phyloP scores from a whole-genome alignment of 2,113 vertebrate genomes.

The Monarcha castaneiventris region DNA sequence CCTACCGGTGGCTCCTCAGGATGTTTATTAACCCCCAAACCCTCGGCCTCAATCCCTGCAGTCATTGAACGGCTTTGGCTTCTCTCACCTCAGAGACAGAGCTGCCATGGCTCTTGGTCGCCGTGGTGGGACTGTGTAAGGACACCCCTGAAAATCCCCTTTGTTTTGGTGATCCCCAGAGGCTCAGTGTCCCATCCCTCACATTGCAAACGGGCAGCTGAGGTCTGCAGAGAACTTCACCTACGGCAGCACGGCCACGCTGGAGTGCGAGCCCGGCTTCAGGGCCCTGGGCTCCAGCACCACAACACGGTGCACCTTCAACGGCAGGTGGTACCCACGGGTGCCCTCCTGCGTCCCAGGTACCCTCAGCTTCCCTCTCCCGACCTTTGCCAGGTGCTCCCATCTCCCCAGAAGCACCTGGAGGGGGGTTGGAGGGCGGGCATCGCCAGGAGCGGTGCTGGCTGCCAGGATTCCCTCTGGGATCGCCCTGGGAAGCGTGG shows the following conservation, averaged over 20 bases:
- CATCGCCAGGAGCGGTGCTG: accelerated
- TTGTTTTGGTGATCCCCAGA: not conserved
- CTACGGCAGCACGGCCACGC: not conserved
- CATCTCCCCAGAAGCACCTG: accelerated
- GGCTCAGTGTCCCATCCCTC: not conserved
- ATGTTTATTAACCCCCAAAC: not conserved
- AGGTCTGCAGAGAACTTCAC: not conserved
- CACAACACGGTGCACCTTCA: not conserved
- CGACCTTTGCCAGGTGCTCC: accelerated
- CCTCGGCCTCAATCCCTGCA: accelerated
- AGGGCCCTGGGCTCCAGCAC: accelerated
- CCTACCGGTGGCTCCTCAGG: accelerated
- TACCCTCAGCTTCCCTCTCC: not conserved
- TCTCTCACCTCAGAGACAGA: not conserved
- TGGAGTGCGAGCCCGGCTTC: not conserved
- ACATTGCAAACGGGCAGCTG: not conserved
- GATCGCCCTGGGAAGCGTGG: accelerated
- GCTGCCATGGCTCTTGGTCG: accelerated
- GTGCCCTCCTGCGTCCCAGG: constrained; percentile 33
- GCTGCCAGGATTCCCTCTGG: not conserved
- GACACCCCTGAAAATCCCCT: not conserved
- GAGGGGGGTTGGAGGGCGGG: not conserved
- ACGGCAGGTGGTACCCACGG: not conserved
- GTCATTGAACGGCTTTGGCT: no score
- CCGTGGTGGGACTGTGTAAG: accelerated